These are phyloP conservation scores for Triplophysa siluroides DNA, from an alignment of 2,113 vertebrate species.

Conservation along the genomic window DNA sequence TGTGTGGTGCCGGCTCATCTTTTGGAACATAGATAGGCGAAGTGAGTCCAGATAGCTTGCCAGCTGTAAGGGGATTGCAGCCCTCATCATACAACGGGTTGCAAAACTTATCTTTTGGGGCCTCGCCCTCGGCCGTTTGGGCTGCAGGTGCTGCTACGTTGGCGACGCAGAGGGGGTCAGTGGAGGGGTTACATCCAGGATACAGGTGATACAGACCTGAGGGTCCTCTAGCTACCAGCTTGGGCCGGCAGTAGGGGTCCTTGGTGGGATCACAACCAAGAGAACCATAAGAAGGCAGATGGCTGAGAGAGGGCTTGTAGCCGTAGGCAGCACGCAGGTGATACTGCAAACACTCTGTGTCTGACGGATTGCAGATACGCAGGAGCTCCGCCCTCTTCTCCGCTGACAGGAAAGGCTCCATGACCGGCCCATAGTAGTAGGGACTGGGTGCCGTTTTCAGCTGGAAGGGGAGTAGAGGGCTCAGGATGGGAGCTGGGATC, in stretches of 20 bases:
- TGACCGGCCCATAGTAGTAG: conserved; percentile 68
- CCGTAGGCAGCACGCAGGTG: conserved; percentile 76
- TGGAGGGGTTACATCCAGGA: conserved; percentile 70
- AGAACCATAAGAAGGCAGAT: conserved; percentile 69
- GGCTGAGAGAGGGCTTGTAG: conserved; percentile 66
- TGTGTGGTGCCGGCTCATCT: conserved; percentile 52
- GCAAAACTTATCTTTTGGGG: conserved; percentile 68
- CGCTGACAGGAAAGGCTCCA: conserved; percentile 69
- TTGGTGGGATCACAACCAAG: conserved; percentile 71
- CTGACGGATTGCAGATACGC: conserved; percentile 74
- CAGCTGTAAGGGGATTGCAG: conserved; percentile 75
- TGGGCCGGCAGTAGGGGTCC: conserved; percentile 72
- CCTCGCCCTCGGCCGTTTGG: conserved; percentile 37
- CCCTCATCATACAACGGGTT: conserved; percentile 75
- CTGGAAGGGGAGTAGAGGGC: conserved; percentile 62
- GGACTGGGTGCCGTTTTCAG: conserved; percentile 62
- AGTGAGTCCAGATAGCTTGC: conserved; percentile 66
- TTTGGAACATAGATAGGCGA: conserved; percentile 67
- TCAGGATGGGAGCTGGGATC: conserved; percentile 63
- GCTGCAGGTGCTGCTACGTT: conserved; percentile 54
- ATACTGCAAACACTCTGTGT: conserved; percentile 78
- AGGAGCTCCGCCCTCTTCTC: conserved; percentile 72
- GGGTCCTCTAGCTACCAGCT: conserved; percentile 65
- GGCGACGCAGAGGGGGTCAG: conserved; percentile 69
- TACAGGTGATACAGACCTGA: conserved; percentile 69